A percentile compares a stretch with the other conserved stretches of the same genome.
These are phyloP conservation scores for Trichoplusia ni DNA, from an alignment of 1,140 invertebrate genomes.

Conservation along the genomic window DNA sequence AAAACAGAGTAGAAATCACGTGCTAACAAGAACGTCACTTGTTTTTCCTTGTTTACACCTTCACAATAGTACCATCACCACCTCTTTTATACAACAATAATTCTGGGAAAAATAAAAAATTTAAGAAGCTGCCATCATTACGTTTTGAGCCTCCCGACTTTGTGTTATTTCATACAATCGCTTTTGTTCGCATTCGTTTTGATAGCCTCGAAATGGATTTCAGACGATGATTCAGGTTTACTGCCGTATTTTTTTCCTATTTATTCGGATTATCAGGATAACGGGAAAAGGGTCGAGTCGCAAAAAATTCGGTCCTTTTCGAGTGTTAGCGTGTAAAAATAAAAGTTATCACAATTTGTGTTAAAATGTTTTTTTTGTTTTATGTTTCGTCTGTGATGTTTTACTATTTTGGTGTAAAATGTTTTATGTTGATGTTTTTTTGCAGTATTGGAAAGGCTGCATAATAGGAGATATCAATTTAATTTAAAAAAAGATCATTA, in stretches of 20 bases:
- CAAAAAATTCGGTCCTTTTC: slow-evolving; percentile 19
- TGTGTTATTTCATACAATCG: not conserved
- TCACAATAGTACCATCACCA: not conserved
- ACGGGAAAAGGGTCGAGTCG: slow-evolving; percentile 17
- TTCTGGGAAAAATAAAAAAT: not conserved
- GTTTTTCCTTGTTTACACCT: too few relatives aligned
- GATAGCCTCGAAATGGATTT: not conserved
- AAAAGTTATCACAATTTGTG: slow-evolving; percentile 27
- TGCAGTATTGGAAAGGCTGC: too few relatives aligned
- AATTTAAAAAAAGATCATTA: too few relatives aligned
- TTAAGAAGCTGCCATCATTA: not conserved
- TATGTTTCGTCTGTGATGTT: not conserved
- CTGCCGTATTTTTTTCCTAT: slow-evolving; percentile 12
- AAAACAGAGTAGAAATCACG: too few relatives aligned
- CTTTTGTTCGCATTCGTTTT: not conserved
- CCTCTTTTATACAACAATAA: not conserved
- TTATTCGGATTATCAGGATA: slow-evolving; percentile 24
- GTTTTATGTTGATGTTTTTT: too few relatives aligned
- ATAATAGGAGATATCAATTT: too few relatives aligned
- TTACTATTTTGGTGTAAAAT: too few relatives aligned
- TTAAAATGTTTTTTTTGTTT: slow-evolving; percentile 26
- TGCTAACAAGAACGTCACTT: too few relatives aligned
- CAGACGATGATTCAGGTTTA: slow-evolving; percentile 1
- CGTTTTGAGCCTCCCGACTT: not conserved
- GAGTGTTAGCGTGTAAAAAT: not conserved